Evolutionary conservation across 2,888 invertebrate genomes (phyloP).

Genomic region (Willowsia nigromaculata): DNA sequence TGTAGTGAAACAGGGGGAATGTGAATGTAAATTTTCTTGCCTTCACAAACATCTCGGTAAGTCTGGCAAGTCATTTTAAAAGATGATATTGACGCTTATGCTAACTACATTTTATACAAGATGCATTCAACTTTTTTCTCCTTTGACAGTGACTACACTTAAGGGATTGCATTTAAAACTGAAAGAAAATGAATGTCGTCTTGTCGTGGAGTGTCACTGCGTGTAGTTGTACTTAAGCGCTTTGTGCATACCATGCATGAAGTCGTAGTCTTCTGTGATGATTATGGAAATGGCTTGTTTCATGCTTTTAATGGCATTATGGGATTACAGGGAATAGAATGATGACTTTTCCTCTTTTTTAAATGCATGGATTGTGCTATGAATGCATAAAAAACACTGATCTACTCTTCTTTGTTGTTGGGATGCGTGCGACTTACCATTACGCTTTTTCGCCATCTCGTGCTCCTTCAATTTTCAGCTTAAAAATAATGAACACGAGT

Average conservation of each 20-base stretch:
- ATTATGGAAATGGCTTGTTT: constrained; percentile 70
- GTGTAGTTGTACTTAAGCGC: background rate
- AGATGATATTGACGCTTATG: background rate
- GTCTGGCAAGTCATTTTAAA: background rate
- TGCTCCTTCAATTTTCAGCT: background rate
- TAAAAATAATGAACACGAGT: background rate
- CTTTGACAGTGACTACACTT: constrained; percentile 34
- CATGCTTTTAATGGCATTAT: constrained; percentile 69
- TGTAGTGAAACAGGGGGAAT: background rate
- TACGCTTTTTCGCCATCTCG: background rate
- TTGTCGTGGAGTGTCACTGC: background rate
- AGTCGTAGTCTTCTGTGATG: constrained; percentile 44
- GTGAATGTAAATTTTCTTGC: background rate
- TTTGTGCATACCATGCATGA: background rate
- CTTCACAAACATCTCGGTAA: background rate
- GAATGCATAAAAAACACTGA: constrained; percentile 17
- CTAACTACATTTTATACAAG: background rate
- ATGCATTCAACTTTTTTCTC: background rate
- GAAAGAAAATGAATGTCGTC: constrained; percentile 21
- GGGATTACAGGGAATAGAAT: constrained; percentile 67
- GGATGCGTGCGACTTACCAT: background rate
- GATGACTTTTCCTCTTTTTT: constrained; percentile 53
- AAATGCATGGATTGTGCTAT: constrained; percentile 60
- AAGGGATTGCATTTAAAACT: constrained; percentile 17
- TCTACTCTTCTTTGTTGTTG: constrained; percentile 19